These are phyloP conservation scores for Asarcornis scutulata DNA, from an alignment of 2,113 vertebrate species.

Conservation along the genomic window DNA sequence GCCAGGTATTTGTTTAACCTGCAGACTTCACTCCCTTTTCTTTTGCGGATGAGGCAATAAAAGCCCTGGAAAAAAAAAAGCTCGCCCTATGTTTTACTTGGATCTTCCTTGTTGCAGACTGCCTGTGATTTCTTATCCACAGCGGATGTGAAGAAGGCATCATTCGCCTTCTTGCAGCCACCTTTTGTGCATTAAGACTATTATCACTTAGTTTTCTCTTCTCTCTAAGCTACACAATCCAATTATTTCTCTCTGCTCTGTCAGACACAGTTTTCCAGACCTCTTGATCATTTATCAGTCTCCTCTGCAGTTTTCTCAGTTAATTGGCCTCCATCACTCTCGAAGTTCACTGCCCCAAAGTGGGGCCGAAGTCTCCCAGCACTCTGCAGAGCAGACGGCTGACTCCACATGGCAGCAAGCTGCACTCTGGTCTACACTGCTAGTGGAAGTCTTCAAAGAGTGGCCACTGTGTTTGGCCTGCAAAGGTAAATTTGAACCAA, in stretches of 20 bases:
- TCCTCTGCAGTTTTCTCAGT: not conserved
- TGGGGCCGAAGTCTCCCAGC: not conserved
- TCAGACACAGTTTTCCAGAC: not conserved
- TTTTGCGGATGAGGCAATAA: not conserved
- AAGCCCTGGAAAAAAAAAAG: not conserved
- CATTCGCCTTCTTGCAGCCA: not conserved
- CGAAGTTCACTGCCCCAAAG: not conserved
- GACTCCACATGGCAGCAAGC: not conserved
- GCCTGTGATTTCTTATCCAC: not conserved
- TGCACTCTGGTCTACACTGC: rapidly evolving
- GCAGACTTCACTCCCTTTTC: not conserved
- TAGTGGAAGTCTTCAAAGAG: not conserved
- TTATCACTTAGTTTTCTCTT: not conserved
- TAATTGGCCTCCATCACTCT: not conserved
- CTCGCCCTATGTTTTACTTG: not conserved
- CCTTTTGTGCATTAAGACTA: not conserved
- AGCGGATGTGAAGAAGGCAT: not conserved
- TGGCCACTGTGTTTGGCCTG: not conserved
- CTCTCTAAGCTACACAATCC: not conserved
- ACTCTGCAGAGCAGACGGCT: not conserved
- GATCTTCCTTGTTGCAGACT: not conserved
- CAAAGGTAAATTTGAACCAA: not conserved
- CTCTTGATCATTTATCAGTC: not conserved
- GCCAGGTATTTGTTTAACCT: not conserved
- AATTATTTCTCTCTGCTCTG: not conserved